These are phyloP conservation scores for Arvicanthis niloticus DNA, from an alignment of 2,113 vertebrate species.

Conservation along the genomic window DNA sequence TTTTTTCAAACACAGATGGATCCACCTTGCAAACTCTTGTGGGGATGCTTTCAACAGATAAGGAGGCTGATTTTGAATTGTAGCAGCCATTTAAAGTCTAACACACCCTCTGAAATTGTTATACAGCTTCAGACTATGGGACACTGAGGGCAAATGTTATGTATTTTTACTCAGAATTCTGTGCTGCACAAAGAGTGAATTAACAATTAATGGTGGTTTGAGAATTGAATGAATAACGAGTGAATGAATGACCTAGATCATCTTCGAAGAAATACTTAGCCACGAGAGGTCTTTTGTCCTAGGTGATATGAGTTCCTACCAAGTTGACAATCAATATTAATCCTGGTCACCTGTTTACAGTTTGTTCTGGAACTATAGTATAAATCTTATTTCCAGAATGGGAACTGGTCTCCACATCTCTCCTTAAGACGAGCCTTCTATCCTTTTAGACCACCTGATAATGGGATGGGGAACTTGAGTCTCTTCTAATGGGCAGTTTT, in stretches of 20 bases:
- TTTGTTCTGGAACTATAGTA: background rate
- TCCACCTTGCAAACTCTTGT: background rate
- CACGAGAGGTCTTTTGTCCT: background rate
- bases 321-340: background rate
- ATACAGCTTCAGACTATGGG: background rate
- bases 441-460: background rate
- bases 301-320: background rate
- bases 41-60: background rate
- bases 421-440: background rate
- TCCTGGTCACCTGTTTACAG: background rate
- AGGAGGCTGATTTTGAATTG: background rate
- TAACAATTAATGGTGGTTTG: background rate
- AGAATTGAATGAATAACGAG: background rate
- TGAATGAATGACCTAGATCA: background rate
- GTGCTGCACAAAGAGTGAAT: no score
- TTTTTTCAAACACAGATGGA: background rate
- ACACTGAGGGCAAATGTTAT: background rate
- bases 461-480: background rate
- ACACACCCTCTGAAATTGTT: background rate
- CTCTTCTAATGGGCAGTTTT: background rate
- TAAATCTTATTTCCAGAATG: background rate
- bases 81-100: background rate
- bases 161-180: background rate
- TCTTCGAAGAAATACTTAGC: background rate
- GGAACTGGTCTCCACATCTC: background rate